Evolutionary conservation across 2,888 invertebrate species (phyloP).

Genomic region (Spilarctia lutea): DNA sequence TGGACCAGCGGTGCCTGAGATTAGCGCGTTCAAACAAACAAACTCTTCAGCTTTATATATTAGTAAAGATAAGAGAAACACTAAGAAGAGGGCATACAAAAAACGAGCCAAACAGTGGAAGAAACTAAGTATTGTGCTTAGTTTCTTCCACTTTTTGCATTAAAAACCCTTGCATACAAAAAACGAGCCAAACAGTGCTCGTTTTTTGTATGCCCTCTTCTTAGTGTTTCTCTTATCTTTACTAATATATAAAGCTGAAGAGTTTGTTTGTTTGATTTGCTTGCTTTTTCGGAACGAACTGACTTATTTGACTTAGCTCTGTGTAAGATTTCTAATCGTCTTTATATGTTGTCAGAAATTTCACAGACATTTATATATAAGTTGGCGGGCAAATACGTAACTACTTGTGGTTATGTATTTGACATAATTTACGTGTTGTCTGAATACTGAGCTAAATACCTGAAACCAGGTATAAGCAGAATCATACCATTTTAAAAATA

Average conservation of each 20-base stretch:
- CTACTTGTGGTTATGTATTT: conserved; percentile 36
- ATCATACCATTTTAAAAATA: background rate
- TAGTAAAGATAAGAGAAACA: background rate
- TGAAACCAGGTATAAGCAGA: conserved; percentile 27
- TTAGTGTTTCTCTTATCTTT: background rate
- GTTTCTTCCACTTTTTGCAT: too few relatives aligned
- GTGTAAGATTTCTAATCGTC: background rate
- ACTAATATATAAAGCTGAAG: too few relatives aligned
- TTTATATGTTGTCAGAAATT: background rate
- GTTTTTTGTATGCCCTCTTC: background rate
- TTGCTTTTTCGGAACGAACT: background rate
- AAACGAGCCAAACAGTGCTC: too few relatives aligned
- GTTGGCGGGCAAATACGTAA: conserved; percentile 29
- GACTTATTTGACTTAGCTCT: background rate
- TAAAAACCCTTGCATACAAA: too few relatives aligned
- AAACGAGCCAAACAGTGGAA: background rate
- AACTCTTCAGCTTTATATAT: too few relatives aligned
- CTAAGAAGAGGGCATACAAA: background rate
- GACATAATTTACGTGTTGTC: conserved; percentile 33
- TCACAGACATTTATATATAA: conserved; percentile 2
- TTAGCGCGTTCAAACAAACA: too few relatives aligned
- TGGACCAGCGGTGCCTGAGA: too few relatives aligned
- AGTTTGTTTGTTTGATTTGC: background rate
- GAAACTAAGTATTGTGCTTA: too few relatives aligned
- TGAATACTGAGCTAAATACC: conserved; percentile 28